phyloP scores from a whole-genome alignment of 1,140 invertebrate species.

The Aphis craccivora region DNA sequence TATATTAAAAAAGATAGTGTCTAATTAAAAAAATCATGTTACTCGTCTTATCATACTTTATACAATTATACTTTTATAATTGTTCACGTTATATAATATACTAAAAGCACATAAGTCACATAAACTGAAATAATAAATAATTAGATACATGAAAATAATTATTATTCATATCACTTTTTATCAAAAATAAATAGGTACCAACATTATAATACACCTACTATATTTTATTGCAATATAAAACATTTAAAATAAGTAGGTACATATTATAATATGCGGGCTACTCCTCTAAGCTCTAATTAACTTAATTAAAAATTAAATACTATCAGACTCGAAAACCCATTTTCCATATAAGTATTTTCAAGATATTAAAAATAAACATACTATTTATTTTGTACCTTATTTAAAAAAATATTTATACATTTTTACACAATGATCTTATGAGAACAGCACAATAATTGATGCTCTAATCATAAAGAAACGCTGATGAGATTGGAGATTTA shows the following conservation, averaged over 20 bases:
- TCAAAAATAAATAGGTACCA: neutral
- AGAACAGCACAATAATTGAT: neutral
- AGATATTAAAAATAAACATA: neutral
- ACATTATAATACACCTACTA: neutral
- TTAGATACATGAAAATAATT: neutral
- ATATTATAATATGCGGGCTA: neutral
- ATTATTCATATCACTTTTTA: neutral
- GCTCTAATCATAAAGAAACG: neutral
- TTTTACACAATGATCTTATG: neutral
- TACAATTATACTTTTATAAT: neutral
- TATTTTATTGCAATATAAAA: neutral
- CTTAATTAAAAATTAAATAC: neutral
- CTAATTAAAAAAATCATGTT: neutral
- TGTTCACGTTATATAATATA: neutral
- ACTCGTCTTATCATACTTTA: neutral
- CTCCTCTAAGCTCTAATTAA: neutral
- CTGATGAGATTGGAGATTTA: neutral
- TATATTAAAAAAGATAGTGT: neutral
- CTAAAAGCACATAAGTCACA: neutral
- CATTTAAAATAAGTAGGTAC: neutral
- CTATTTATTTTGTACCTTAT: neutral
- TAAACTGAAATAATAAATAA: neutral
- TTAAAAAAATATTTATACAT: neutral
- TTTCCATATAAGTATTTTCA: neutral
- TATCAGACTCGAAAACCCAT: neutral